These are phyloP conservation scores for Percopsis omiscomaycus DNA, from an alignment of 2,797 vertebrate genomes.

Conservation along the genomic window DNA sequence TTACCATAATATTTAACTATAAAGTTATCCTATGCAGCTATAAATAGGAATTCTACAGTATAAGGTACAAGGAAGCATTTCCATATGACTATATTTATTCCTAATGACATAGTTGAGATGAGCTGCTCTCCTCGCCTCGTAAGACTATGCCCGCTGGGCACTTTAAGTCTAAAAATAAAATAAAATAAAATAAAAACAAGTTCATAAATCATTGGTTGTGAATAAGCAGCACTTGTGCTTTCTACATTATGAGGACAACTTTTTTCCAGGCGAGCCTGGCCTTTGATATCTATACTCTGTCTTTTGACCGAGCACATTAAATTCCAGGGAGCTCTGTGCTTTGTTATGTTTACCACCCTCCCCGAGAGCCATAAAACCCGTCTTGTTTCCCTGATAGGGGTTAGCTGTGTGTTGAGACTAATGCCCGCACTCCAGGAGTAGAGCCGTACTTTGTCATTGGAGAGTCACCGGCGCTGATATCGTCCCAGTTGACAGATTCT, in stretches of 20 bases:
- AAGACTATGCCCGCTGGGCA: conserved; percentile 37
- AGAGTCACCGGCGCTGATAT: conserved; percentile 64
- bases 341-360: conserved; percentile 71
- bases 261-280: conserved; percentile 34
- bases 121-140: conserved; percentile 26
- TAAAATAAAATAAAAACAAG: conserved; percentile 10
- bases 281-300: conserved; percentile 70
- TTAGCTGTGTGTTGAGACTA: conserved; percentile 57
- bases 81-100: conserved; percentile 16
- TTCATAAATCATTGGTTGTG: conserved; percentile 60
- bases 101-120: conserved; percentile 21
- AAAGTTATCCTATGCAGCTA: too few species aligned
- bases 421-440: conserved; percentile 41
- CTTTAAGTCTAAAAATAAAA: conserved; percentile 35
- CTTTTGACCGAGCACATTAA: conserved; percentile 65
- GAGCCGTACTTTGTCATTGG: conserved; percentile 59
- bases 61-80: too few species aligned
- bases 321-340: conserved; percentile 58
- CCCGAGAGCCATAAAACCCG: conserved; percentile 68
- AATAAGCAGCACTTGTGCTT: conserved; percentile 39
- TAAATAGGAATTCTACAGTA: too few species aligned
- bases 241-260: conserved; percentile 48
- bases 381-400: conserved; percentile 69
- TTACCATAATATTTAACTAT: too few species aligned
- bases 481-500: conserved; percentile 64